Conservation (phyloP, 2,797 vertebrate genomes). For the Micrastur ruficollis region DNA sequence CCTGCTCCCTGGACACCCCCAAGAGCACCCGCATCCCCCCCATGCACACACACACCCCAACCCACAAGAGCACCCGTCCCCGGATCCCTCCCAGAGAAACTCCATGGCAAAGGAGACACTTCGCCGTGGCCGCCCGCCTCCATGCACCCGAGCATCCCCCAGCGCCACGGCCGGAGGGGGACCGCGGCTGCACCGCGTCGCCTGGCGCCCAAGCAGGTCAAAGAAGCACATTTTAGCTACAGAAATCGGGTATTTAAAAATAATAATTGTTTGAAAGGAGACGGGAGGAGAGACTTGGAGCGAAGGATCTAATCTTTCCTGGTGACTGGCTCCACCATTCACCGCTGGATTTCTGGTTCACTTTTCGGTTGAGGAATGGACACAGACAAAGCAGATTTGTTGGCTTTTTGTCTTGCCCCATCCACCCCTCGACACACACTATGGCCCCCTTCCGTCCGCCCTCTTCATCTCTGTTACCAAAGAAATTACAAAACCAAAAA, state of each 20-base stretch:
- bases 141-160: not conserved
- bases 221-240: constrained; percentile 79
- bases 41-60: not conserved
- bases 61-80: not conserved
- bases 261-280: not conserved
- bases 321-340: constrained; percentile 13
- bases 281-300: constrained; percentile 51
- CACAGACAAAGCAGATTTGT: constrained; percentile 10
- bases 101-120: not conserved
- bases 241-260: constrained; percentile 75
- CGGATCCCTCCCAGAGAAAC: constrained; percentile 31
- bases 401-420: constrained; percentile 23
- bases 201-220: constrained; percentile 69
- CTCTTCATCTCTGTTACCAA: constrained; percentile 63
- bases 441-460: not conserved
- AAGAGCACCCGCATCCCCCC: not conserved
- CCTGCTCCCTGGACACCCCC: not conserved
- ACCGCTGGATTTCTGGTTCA: not conserved
- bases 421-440: not conserved
- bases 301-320: constrained; percentile 2
- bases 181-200: constrained; percentile 26
- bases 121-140: not conserved
- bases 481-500: constrained; percentile 44
- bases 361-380: not conserved
- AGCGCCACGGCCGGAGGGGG: not conserved